A percentile compares a stretch with the other conserved stretches of the same genome.
Conservation (phyloP, 2,888 invertebrate species). For the Mimachlamys varia region DNA sequence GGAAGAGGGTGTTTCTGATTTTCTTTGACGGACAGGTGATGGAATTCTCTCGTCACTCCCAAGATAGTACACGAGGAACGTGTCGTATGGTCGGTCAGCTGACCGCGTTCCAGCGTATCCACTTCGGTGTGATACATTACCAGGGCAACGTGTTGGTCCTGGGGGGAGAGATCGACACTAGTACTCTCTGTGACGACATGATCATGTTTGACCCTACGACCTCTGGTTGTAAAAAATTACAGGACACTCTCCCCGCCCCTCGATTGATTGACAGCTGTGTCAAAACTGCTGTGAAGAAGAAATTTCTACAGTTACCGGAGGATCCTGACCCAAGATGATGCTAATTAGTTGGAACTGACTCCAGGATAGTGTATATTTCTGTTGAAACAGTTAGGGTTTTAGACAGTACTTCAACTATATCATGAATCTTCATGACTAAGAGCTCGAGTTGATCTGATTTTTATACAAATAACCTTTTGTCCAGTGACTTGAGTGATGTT, state of each 20-base stretch:
- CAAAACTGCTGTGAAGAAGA: conserved; percentile 69
- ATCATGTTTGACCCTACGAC: conserved; percentile 68
- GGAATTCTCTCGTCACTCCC: conserved; percentile 61
- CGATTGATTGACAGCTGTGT: conserved; percentile 74
- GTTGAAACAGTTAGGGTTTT: no score
- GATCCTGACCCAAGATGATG: not conserved
- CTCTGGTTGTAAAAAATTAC: conserved; percentile 65
- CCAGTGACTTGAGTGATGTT: no score
- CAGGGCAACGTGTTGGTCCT: conserved; percentile 69
- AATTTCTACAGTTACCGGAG: conserved; percentile 46
- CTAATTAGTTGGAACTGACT: not conserved
- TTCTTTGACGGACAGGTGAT: conserved; percentile 73
- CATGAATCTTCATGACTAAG: no score
- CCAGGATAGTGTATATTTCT: not conserved
- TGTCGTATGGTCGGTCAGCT: conserved; percentile 68
- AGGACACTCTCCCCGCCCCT: conserved; percentile 70
- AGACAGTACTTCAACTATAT: no score
- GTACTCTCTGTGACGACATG: conserved; percentile 70
- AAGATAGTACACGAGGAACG: conserved; percentile 56
- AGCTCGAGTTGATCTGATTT: no score
- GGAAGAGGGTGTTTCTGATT: conserved; percentile 69
- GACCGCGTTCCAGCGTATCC: conserved; percentile 72
- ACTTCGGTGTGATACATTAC: conserved; percentile 72
- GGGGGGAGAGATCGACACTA: conserved; percentile 70
- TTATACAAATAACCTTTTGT: no score